Evolutionary conservation across 1,140 invertebrate genomes (phyloP).

Genomic region (Maniola jurtina): DNA sequence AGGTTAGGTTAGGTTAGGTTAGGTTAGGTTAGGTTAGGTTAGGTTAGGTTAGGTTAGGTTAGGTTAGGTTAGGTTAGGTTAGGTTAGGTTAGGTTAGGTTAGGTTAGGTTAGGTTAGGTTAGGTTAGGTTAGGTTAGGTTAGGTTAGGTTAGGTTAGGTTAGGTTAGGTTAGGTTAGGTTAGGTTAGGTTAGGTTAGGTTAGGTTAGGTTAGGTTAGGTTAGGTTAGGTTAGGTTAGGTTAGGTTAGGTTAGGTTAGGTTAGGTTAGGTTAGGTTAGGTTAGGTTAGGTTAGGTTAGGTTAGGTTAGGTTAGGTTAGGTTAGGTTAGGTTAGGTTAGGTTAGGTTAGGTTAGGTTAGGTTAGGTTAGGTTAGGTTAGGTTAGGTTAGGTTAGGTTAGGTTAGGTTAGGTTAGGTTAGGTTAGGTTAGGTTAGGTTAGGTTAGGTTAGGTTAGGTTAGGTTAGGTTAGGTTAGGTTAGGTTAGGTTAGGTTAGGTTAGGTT

Average conservation of each 20-base stretch:
- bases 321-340: constrained; percentile 31
- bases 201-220: constrained; percentile 32
- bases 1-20: constrained; percentile 36
- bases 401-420: constrained; percentile 14
- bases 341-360: constrained; percentile 21
- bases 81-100: constrained; percentile 21
- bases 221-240: constrained; percentile 33
- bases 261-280: constrained; percentile 34
- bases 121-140: constrained; percentile 18
- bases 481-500: constrained; percentile 21
- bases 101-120: constrained; percentile 18
- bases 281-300: constrained; percentile 33
- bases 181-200: constrained; percentile 29
- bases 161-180: constrained; percentile 26
- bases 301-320: constrained; percentile 31
- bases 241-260: constrained; percentile 31
- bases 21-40: constrained; percentile 32
- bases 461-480: constrained; percentile 27
- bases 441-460: constrained; percentile 26
- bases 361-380: constrained; percentile 15
- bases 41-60: constrained; percentile 33
- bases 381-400: constrained; percentile 14
- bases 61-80: constrained; percentile 23
- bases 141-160: constrained; percentile 25
- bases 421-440: constrained; percentile 15